These are phyloP conservation scores for Busseola fusca DNA, from an alignment of 2,888 invertebrate species.

Conservation along the genomic window DNA sequence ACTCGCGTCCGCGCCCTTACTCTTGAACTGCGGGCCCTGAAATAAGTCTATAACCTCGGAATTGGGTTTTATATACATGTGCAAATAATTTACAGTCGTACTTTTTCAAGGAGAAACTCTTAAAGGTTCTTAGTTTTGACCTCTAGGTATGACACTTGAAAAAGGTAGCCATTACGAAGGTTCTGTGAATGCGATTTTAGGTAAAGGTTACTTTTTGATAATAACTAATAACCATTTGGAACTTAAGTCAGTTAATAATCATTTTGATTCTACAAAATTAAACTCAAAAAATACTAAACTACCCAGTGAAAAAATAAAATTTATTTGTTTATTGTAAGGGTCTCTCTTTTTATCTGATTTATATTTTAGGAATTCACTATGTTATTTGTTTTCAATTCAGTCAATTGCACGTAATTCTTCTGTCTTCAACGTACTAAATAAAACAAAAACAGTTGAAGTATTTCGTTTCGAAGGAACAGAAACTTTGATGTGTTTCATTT, in stretches of 20 bases:
- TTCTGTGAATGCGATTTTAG: not conserved
- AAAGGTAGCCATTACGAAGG: not conserved
- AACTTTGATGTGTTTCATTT: not conserved
- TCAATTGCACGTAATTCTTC: no score
- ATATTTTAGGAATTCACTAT: not conserved
- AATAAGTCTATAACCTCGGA: not conserved
- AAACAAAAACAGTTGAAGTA: not conserved
- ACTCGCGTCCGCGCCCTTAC: not conserved
- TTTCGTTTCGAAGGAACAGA: not conserved
- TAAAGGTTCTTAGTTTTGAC: not conserved
- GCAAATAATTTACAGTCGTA: not conserved
- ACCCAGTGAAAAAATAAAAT: not conserved
- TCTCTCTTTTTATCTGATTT: not conserved
- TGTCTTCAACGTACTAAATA: not conserved
- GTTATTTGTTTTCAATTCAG: not conserved
- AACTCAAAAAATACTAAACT: no score
- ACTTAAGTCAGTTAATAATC: not conserved
- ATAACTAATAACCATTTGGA: no score
- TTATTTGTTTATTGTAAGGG: not conserved
- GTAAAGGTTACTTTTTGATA: not conserved
- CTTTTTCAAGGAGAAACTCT: not conserved
- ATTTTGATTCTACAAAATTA: no score
- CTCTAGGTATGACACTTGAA: not conserved
- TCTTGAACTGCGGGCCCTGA: not conserved
- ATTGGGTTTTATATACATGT: not conserved